Conservation (phyloP, 1,140 invertebrate genomes). For the Penaeus japonicus region DNA sequence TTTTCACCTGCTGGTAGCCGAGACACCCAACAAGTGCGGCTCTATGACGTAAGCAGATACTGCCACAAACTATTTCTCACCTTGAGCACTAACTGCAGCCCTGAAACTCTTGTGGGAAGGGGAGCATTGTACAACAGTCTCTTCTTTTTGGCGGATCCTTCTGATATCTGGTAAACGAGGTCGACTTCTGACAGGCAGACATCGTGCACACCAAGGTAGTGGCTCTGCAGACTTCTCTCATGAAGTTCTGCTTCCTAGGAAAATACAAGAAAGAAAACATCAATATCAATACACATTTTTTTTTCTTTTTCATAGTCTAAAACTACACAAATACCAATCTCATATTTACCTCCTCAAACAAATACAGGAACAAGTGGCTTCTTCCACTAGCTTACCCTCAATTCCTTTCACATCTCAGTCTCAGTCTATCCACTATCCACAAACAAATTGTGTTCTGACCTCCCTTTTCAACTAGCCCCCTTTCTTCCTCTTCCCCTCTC, state of each 20-base stretch:
- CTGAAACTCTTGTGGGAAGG: constrained; percentile 26
- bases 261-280: not conserved
- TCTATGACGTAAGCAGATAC: no score
- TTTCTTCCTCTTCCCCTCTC: no score
- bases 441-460: no score
- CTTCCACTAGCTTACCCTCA: no score
- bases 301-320: no score
- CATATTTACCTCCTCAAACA: not conserved
- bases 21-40: no score
- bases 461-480: no score
- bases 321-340: not conserved
- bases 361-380: no score
- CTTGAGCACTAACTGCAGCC: constrained; percentile 46
- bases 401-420: no score
- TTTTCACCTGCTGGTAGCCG: no score
- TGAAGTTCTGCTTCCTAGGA: constrained; percentile 34
- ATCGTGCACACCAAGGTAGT: constrained; percentile 36
- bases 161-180: constrained; percentile 27
- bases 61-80: not conserved
- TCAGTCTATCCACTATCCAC: no score
- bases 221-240: constrained; percentile 31
- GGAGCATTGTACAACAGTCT: constrained; percentile 16
- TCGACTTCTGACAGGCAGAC: constrained; percentile 43
- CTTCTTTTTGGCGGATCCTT: constrained; percentile 36
- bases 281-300: no score